These are phyloP conservation scores for Sympetrum striolatum DNA, from an alignment of 2,888 invertebrate genomes.

Conservation along the genomic window DNA sequence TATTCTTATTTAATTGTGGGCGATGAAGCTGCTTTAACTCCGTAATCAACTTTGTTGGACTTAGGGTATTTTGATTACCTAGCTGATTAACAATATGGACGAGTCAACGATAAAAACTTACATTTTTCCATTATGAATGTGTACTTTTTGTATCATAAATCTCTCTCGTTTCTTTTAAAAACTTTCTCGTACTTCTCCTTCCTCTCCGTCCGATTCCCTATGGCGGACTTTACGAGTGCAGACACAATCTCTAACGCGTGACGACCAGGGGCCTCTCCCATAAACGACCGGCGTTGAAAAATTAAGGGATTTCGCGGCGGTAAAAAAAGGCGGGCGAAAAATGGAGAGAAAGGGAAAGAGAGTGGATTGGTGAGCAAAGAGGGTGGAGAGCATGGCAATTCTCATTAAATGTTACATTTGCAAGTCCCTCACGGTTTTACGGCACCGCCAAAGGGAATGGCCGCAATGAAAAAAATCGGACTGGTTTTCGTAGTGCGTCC, in stretches of 20 bases:
- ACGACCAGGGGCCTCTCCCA: not conserved
- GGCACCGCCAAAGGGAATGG: not conserved
- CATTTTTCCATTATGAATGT: not conserved
- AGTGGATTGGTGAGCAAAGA: not conserved
- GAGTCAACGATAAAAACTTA: no score
- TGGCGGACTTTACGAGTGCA: not conserved
- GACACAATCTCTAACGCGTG: conserved; percentile 27
- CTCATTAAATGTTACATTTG: not conserved
- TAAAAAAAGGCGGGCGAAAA: not conserved
- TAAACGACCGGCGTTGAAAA: not conserved
- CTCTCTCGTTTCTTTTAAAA: not conserved
- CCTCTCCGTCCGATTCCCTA: not conserved
- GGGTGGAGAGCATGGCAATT: not conserved
- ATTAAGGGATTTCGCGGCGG: conserved; percentile 7
- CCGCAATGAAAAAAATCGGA: not conserved
- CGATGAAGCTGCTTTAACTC: no score
- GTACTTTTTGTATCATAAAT: not conserved
- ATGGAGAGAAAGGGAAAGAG: not conserved
- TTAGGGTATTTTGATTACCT: no score
- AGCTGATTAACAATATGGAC: no score
- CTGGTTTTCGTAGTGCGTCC: not conserved
- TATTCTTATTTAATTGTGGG: no score
- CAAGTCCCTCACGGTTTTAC: not conserved
- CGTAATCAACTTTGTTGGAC: no score
- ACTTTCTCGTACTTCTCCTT: not conserved